Conservation (phyloP, 2,113 vertebrate species). For the Excalfactoria chinensis region DNA sequence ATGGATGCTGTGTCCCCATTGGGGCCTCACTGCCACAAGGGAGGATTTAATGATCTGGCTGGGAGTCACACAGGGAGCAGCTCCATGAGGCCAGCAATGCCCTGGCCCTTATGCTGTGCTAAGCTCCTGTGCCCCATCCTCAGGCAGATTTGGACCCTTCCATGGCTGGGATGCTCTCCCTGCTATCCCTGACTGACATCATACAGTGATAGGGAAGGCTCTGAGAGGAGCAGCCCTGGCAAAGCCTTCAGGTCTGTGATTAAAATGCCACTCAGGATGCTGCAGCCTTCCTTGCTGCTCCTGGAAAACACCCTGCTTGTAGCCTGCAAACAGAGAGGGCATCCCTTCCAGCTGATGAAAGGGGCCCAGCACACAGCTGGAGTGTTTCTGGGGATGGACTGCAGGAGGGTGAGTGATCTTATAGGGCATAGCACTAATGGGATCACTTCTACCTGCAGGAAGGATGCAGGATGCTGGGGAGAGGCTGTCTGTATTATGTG, state of each 20-base stretch:
- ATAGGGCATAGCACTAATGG: fast-evolving
- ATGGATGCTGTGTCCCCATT: neutral
- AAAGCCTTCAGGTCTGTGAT: neutral
- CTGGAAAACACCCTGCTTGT: neutral
- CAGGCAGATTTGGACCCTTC: neutral
- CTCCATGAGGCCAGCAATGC: neutral
- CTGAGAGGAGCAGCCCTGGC: neutral
- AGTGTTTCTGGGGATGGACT: neutral
- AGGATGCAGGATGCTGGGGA: neutral
- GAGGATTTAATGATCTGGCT: conserved; percentile 13
- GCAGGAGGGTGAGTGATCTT: neutral
- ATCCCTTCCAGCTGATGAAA: neutral
- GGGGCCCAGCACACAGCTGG: neutral
- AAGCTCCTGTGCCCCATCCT: neutral
- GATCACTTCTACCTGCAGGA: neutral
- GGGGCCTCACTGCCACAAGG: neutral
- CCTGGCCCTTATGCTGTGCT: fast-evolving
- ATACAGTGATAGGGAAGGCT: neutral
- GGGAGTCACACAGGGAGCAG: neutral
- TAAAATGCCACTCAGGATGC: conserved; percentile 24
- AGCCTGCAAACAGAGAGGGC: neutral
- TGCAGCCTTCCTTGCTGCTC: neutral
- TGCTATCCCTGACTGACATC: fast-evolving
- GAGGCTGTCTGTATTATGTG: too few species aligned
- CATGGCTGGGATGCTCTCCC: fast-evolving